Base-by-base conservation (phyloP, 2,888 invertebrate species). In the Drosophila greeni region DNA sequence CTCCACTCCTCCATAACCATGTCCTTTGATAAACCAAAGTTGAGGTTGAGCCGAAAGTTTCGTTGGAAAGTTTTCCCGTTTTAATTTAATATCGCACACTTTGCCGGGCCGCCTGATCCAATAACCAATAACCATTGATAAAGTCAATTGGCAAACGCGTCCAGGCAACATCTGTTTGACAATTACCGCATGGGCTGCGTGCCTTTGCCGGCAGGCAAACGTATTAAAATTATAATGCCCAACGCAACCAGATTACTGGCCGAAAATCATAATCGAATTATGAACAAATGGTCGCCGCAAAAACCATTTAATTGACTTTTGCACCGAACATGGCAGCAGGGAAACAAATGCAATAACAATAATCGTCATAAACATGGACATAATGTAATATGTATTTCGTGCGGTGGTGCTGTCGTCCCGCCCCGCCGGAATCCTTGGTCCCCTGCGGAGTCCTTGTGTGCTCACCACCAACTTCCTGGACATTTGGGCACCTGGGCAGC, bases 231-330 rank as follows among this genome's bases (percentile, higher is more conserved):
- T 54, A 53, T 53, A 68, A 68, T 53, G 42, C 52, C 48, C n/a
- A 20, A 18, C 57, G 47, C 29, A 53, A 42, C 47, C 67, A 52
- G 66, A 45, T 66, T 66, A 43, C 54, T 55, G 66, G 12, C 24
- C 67, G 31, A 47, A 42, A 54, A 59, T 69, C 47, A 57, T 72
- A 81, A 80, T 82, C 78, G 77, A 75, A 80, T 82, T 77, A 75
- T 65, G 60, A 51, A 33, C 57, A 68, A 73, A 70, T 72, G 67
- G 59, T 48, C 20, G 43, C 57, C 64, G 58, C 76, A 42, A 79
- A 79, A 64, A 48, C 47, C 81, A 68, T 70, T 80, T 82, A 74
- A 80, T 79, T 82, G 81, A 79, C 81, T 82, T 80, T 82, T 71
- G 71, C 53, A 58, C 47, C n/a, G 51, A 70, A 47, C 61, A 60